phyloP scores from a whole-genome alignment of 2,888 invertebrate species.

The Cryptophagus acutangulus region DNA sequence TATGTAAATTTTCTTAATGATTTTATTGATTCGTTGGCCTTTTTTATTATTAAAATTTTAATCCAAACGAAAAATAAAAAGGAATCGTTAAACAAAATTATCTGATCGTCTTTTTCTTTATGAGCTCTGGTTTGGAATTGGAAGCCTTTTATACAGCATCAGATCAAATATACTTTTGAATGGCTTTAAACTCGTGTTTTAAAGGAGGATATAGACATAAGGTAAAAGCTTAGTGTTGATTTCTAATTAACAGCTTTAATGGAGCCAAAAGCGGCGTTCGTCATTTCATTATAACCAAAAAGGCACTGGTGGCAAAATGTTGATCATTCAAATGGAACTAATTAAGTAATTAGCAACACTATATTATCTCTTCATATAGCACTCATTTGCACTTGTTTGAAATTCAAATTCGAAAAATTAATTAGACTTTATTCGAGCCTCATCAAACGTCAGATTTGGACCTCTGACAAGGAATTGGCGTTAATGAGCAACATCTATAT shows the following conservation, averaged over 20 bases:
- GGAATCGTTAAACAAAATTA: too few species aligned
- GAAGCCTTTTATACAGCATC: too few species aligned
- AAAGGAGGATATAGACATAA: too few species aligned
- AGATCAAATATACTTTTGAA: too few species aligned
- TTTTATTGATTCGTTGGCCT: too few species aligned
- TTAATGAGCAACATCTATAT: constrained; percentile 36
- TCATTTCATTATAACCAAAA: constrained; percentile 37
- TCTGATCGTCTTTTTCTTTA: too few species aligned
- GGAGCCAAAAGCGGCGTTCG: constrained; percentile 35
- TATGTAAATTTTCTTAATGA: too few species aligned
- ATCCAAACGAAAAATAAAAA: too few species aligned
- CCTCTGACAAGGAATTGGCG: constrained; percentile 19
- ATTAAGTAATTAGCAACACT: constrained; percentile 43
- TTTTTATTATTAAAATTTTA: too few species aligned
- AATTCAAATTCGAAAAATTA: constrained; percentile 7
- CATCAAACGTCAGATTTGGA: constrained; percentile 24
- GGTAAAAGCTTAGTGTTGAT: constrained; percentile 43
- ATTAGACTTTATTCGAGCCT: constrained; percentile 7
- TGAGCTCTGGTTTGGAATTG: too few species aligned
- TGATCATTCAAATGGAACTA: constrained; percentile 42
- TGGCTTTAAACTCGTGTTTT: too few species aligned
- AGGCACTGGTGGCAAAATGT: constrained; percentile 25
- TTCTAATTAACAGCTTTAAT: constrained; percentile 44
- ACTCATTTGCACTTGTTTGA: constrained; percentile 4
- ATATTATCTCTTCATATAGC: constrained; percentile 24